phyloP scores from a whole-genome alignment of 1,140 invertebrate genomes.

The Tachypleus tridentatus region DNA sequence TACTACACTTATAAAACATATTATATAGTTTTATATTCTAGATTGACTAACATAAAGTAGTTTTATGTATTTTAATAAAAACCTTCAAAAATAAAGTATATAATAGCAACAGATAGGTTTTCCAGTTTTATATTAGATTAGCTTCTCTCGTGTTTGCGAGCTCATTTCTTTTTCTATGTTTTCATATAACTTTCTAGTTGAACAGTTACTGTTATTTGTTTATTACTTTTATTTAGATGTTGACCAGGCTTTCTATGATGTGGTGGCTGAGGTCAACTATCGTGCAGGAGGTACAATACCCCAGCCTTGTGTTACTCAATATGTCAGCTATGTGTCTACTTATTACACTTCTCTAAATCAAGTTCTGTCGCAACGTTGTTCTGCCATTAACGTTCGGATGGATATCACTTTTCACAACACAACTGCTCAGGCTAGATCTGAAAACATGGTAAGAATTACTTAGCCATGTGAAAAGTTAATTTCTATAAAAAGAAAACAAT shows the following conservation, averaged over 20 bases:
- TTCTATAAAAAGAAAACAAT: too few species aligned
- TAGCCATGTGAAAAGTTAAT: neutral
- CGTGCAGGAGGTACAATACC: constrained; percentile 77
- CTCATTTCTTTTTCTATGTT: too few species aligned
- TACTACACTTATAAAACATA: too few species aligned
- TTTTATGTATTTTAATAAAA: too few species aligned
- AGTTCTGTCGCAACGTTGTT: constrained; percentile 77
- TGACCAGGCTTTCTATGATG: constrained; percentile 84
- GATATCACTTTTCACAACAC: constrained; percentile 80
- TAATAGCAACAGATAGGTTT: too few species aligned
- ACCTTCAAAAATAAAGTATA: too few species aligned
- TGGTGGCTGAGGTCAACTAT: constrained; percentile 76
- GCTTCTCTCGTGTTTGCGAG: too few species aligned
- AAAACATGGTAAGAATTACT: constrained; percentile 19
- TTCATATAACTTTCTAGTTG: too few species aligned
- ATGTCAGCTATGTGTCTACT: constrained; percentile 66
- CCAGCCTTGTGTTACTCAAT: constrained; percentile 66
- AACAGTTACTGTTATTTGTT: too few species aligned
- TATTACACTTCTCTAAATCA: constrained; percentile 67
- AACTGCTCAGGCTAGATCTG: constrained; percentile 41
- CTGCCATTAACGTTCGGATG: constrained; percentile 86
- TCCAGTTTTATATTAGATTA: too few species aligned
- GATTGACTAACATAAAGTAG: too few species aligned
- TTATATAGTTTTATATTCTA: too few species aligned
- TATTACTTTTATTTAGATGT: constrained; percentile 47